A percentile compares a stretch with the other conserved stretches of the same genome.
Evolutionary conservation across 2,797 vertebrate species (phyloP).

Genomic region (Aselliscus stoliczkanus): DNA sequence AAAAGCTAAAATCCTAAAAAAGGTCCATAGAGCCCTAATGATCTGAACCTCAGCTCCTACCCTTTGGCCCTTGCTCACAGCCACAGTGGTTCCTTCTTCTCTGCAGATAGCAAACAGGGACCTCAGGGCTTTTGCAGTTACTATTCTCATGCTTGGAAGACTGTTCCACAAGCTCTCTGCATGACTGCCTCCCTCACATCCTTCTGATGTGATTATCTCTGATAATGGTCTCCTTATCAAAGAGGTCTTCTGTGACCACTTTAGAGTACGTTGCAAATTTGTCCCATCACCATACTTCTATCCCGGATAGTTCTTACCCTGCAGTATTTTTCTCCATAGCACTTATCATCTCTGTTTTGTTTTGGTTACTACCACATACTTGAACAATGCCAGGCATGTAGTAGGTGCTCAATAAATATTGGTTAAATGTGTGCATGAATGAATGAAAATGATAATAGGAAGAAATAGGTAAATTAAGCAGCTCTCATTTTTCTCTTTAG

Average conservation of each 20-base stretch:
- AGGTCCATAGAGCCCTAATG: neutral
- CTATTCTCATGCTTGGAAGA: neutral
- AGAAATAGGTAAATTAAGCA: neutral
- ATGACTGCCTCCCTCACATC: neutral
- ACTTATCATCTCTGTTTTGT: neutral
- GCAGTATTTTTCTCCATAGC: neutral
- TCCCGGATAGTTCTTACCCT: neutral
- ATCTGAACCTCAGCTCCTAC: neutral
- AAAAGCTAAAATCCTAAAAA: neutral
- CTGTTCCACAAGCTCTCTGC: neutral
- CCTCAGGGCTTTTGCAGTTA: neutral
- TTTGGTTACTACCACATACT: neutral
- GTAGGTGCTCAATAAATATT: neutral
- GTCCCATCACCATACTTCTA: neutral
- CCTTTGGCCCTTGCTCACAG: neutral
- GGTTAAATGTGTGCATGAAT: neutral
- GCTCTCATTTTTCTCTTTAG: slow-evolving; percentile 68
- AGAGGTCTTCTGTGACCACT: neutral
- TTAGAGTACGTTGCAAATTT: neutral
- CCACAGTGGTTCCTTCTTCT: neutral
- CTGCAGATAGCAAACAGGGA: neutral
- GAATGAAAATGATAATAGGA: neutral
- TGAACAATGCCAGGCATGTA: neutral
- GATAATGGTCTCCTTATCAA: neutral
- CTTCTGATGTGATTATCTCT: too few relatives aligned